These are phyloP conservation scores for Sorex maritimensis DNA, from an alignment of 2,797 vertebrate species.

Conservation along the genomic window DNA sequence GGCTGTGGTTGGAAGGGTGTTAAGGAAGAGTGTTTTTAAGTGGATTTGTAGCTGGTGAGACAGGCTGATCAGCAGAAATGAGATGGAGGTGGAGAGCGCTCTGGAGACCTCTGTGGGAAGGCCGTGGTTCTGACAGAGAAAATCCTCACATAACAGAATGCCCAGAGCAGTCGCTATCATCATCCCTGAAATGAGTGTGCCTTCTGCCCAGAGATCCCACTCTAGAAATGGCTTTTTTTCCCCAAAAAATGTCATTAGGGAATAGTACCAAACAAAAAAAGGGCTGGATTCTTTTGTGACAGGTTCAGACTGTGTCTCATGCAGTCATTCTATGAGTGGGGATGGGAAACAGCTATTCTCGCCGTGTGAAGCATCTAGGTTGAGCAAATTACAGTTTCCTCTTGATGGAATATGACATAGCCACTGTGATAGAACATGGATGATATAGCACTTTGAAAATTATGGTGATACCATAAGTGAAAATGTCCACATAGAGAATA, in stretches of 20 bases:
- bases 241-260: slow-evolving; percentile 14
- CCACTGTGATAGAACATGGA: slow-evolving; percentile 34
- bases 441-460: not conserved
- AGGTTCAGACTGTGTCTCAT: slow-evolving; percentile 7
- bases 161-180: not conserved
- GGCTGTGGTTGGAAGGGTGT: not conserved
- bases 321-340: not conserved
- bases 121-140: not conserved
- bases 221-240: not conserved
- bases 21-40: not conserved
- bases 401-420: slow-evolving; percentile 33
- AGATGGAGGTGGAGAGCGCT: not conserved
- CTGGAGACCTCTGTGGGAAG: not conserved
- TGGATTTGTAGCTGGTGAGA: not conserved
- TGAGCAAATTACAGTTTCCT: slow-evolving; percentile 56
- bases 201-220: not conserved
- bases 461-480: not conserved
- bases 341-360: slow-evolving; percentile 29
- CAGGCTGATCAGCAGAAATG: not conserved
- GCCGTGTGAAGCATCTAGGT: slow-evolving; percentile 27
- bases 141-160: not conserved
- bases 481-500: not conserved
- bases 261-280: slow-evolving; percentile 43
- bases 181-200: not conserved
- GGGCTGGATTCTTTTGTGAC: slow-evolving; percentile 50